phyloP scores from a whole-genome alignment of 2,797 vertebrate species.

The Pteronotus mesoamericanus region DNA sequence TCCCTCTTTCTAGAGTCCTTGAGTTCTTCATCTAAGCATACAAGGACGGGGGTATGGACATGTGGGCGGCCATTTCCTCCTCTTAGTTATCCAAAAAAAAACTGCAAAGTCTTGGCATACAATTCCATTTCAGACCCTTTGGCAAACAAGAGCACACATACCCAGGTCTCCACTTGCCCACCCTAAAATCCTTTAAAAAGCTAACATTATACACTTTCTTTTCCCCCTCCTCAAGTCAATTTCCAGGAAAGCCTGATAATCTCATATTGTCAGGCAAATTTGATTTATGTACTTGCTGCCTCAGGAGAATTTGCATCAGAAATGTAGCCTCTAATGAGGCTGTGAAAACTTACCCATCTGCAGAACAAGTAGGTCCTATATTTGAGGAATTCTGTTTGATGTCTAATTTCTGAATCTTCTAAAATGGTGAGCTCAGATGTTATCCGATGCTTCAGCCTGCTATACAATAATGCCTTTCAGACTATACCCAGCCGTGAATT shows the following conservation, averaged over 20 bases:
- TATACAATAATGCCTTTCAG: not conserved
- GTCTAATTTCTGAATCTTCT: not conserved
- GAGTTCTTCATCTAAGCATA: not conserved
- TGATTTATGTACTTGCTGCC: not conserved
- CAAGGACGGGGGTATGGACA: not conserved
- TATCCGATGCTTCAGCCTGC: not conserved
- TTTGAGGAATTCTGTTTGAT: not conserved
- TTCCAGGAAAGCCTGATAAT: not conserved
- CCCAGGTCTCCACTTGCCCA: not conserved
- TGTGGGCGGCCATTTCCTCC: not conserved
- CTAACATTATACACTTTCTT: not conserved
- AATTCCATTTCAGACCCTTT: not conserved
- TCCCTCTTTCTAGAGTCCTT: not conserved
- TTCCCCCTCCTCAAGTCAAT: not conserved
- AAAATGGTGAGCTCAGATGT: not conserved
- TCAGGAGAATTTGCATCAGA: not conserved
- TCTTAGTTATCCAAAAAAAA: not conserved
- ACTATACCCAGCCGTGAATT: not conserved
- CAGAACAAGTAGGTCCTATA: not conserved
- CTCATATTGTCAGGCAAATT: not conserved
- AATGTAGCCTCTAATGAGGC: not conserved
- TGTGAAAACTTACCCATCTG: not conserved
- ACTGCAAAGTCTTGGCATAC: not conserved
- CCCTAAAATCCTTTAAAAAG: not conserved
- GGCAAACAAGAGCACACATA: not conserved